phyloP scores from a whole-genome alignment of 1,140 invertebrate genomes.

The Anoplolepis gracilipes region DNA sequence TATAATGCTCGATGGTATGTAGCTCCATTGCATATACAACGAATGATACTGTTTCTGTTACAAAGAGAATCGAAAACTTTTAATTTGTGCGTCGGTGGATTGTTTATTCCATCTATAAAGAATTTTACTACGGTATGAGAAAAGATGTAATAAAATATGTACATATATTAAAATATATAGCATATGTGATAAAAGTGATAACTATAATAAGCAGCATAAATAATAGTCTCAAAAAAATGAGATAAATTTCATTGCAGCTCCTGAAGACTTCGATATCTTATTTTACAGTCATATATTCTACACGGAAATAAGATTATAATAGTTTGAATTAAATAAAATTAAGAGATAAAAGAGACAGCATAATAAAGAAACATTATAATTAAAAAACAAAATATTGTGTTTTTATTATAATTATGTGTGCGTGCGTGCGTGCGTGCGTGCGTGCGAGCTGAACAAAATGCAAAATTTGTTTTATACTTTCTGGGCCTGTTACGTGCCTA shows the following conservation, averaged over 20 bases:
- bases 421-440: too few relatives aligned
- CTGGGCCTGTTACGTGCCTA: too few relatives aligned
- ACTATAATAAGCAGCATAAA: too few relatives aligned
- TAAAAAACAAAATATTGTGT: too few relatives aligned
- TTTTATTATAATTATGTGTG: too few relatives aligned
- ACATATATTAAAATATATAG: too few relatives aligned
- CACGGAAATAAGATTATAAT: neutral
- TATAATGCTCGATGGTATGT: conserved; percentile 16
- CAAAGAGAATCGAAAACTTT: neutral
- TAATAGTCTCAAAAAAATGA: neutral
- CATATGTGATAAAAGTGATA: neutral
- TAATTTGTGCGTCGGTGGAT: neutral
- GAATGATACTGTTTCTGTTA: conserved; percentile 19
- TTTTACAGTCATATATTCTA: conserved; percentile 25
- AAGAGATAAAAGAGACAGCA: neutral
- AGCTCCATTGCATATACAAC: conserved; percentile 6
- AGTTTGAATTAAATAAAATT: neutral
- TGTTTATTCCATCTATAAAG: neutral
- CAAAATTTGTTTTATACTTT: too few relatives aligned
- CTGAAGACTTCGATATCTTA: conserved; percentile 23
- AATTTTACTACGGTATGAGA: conserved; percentile 6
- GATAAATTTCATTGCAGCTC: neutral
- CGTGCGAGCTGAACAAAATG: too few relatives aligned
- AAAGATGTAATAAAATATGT: neutral
- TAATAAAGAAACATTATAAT: too few relatives aligned